phyloP scores from a whole-genome alignment of 2,797 vertebrate species.

The Poliocrania exsul region DNA sequence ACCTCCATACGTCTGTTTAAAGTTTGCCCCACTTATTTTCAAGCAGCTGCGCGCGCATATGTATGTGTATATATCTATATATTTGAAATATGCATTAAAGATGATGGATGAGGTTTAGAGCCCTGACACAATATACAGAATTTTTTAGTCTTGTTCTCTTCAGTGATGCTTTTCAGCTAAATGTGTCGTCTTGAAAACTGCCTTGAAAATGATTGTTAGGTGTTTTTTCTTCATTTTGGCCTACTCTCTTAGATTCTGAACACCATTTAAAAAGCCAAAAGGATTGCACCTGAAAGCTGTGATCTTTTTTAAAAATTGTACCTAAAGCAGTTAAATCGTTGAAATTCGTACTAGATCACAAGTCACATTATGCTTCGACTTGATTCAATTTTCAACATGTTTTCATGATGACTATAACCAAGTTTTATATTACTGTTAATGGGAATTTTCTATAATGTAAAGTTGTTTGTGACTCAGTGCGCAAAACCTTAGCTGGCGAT shows the following conservation, averaged over 20 bases:
- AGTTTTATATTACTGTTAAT: constrained; percentile 45
- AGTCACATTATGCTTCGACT: constrained; percentile 55
- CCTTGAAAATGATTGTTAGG: constrained; percentile 66
- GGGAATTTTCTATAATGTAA: constrained; percentile 61
- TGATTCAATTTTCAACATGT: constrained; percentile 72
- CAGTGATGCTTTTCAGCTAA: constrained; percentile 66
- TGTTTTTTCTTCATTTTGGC: constrained; percentile 31
- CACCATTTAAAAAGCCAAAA: neutral
- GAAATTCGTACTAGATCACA: constrained; percentile 61
- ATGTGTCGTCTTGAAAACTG: constrained; percentile 71
- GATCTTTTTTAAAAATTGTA: neutral
- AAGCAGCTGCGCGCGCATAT: constrained; percentile 66
- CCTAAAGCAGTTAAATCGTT: constrained; percentile 32
- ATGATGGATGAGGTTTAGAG: constrained; percentile 70
- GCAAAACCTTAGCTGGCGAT: constrained; percentile 44
- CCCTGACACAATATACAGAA: constrained; percentile 46
- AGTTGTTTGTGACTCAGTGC: constrained; percentile 68
- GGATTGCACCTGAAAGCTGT: constrained; percentile 45
- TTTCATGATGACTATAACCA: constrained; percentile 65
- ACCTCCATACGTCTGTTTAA: constrained; percentile 55
- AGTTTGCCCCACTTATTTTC: constrained; percentile 66
- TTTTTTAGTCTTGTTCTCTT: constrained; percentile 70
- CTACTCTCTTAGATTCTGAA: constrained; percentile 29
- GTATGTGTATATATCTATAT: constrained; percentile 41
- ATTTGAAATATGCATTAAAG: constrained; percentile 70